phyloP scores from a whole-genome alignment of 2,797 vertebrate genomes.

The Chromis chromis region DNA sequence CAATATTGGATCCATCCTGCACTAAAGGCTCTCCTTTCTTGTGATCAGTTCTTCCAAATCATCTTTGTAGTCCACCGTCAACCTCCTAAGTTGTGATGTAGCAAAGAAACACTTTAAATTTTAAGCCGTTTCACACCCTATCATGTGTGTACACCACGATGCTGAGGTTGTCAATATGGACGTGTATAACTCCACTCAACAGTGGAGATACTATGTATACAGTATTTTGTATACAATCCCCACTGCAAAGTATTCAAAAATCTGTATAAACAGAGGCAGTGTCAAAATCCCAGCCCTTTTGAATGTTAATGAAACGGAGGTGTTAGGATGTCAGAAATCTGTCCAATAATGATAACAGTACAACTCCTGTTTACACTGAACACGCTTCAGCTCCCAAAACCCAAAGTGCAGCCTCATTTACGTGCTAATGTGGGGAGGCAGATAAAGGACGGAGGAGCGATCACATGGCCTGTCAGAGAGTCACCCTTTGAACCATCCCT shows the following conservation, averaged over 20 bases:
- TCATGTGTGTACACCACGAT: conserved; percentile 17
- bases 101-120: conserved; percentile 25
- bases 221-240: conserved; percentile 73
- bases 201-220: conserved; percentile 62
- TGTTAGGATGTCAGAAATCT: conserved; percentile 88
- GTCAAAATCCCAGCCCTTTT: conserved; percentile 83
- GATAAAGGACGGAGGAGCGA: conserved; percentile 87
- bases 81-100: conserved; percentile 20
- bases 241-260: conserved; percentile 74
- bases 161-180: conserved; percentile 51
- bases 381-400: conserved; percentile 82
- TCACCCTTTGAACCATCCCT: conserved; percentile 87
- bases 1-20: conserved; percentile 39
- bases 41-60: conserved; percentile 18
- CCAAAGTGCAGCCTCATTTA: conserved; percentile 89
- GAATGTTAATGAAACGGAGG: conserved; percentile 85
- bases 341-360: conserved; percentile 86
- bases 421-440: conserved; percentile 87
- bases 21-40: conserved; percentile 23
- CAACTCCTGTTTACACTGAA: conserved; percentile 85
- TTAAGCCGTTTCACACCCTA: conserved; percentile 8
- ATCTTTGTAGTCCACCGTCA: conserved; percentile 17
- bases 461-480: conserved; percentile 86
- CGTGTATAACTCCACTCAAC: conserved; percentile 60
- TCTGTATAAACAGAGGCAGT: conserved; percentile 84